Evolutionary conservation across 2,888 invertebrate species (phyloP), one percentile per base, ranked within the genome.

Genomic region (Trichogramma dendrolimi): DNA sequence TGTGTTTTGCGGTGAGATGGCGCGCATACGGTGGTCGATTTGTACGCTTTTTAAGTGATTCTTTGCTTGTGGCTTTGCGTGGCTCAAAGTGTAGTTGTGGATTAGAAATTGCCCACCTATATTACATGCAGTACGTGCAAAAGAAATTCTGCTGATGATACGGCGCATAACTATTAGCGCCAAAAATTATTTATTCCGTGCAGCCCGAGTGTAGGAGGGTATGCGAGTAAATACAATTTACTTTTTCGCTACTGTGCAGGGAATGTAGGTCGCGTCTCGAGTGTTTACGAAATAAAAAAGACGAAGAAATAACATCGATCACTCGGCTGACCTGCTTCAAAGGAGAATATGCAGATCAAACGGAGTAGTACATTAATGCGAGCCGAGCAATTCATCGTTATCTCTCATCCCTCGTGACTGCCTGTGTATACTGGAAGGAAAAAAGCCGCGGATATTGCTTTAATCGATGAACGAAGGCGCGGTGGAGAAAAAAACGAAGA

Each of bases 401-500:
- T 27, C 27, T 27, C 27, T 27, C 27, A 27, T 27, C 27, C 27
- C 27, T 27, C 27, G 27, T 27, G 27, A 27, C 27, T 27, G 27
- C 27, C 27, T 27, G 3, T 27, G 27, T 27, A 27, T 27, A 41
- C 41, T 40, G 40, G 10, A 46, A 49, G 50, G 46, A 49, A 42
- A 49, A 58, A 40, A 50, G 52, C 14, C 48, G 54, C 49, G 43
- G 41, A 10, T 46, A 43, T 27, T 43, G n/a, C 55, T 54, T 7
- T 44, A 54, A 53, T 49, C 44, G 42, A 49, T 54, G 48, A 42
- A 60, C 14, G 42, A 27, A 27, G 27, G 27, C 27, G 27, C 27
- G 52, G 56, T 61, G 52, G 56, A 47, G 27, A 52, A 58, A 49
- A 39, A 53, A 43, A 48, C 11, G 14, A 52, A 46, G 7, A 11